phyloP scores from a whole-genome alignment of 2,113 vertebrate species.

The Nyctibius bracteatus region DNA sequence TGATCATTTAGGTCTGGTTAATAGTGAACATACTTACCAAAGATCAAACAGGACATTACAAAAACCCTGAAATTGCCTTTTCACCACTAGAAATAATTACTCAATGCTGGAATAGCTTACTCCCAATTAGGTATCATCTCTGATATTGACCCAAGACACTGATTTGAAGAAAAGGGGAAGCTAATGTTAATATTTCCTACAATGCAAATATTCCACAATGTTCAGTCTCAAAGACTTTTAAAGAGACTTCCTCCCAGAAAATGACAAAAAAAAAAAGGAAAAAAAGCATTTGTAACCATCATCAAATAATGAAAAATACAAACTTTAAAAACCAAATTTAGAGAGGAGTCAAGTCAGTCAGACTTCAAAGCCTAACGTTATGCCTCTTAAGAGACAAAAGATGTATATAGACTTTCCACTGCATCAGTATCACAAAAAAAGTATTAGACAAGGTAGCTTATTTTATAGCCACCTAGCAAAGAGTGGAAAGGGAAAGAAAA shows the following conservation, averaged over 20 bases:
- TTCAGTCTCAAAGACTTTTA: background rate
- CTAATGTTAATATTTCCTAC: background rate
- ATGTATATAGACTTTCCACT: background rate
- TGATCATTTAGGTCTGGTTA: background rate
- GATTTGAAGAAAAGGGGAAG: background rate
- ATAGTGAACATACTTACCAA: background rate
- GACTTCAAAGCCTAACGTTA: background rate
- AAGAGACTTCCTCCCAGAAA: background rate
- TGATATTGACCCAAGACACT: background rate
- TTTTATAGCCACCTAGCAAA: background rate
- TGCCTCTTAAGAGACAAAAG: background rate
- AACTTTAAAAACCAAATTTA: background rate
- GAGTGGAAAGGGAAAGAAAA: background rate
- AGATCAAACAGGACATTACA: background rate
- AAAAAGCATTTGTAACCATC: background rate
- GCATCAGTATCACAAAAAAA: background rate
- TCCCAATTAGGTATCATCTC: background rate
- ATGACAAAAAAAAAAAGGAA: background rate
- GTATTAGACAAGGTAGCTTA: background rate
- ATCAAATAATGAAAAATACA: background rate
- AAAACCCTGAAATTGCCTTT: background rate
- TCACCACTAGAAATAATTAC: background rate
- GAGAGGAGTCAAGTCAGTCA: background rate
- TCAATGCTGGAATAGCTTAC: background rate
- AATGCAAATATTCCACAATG: background rate